Evolutionary conservation across 1,140 invertebrate genomes (phyloP), one percentile per base, ranked within the genome.

Genomic region (Drosophila sp.): DNA sequence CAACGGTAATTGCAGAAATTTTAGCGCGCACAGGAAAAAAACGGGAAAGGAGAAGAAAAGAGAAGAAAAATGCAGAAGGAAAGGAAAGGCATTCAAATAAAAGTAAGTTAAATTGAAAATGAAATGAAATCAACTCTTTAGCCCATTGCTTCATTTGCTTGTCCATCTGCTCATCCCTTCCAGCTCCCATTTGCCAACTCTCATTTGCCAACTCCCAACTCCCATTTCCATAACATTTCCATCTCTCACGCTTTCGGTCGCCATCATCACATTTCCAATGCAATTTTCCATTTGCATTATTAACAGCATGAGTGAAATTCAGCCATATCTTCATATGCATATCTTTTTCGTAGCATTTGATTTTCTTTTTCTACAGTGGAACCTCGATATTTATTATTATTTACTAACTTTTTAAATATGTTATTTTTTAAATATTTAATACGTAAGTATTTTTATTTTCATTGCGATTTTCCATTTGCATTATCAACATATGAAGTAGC

Each of bases 51-150:
- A 34, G 34, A 40, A 51, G 34, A 48, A 50, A 50, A 61, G 13
- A 34, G 36, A 29, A 11, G 18, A 21, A n/a, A n/a, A n/a, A n/a
- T n/a, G 21, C 21, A 21, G 4, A 38, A 50, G 53, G 2, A 46
- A 65, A 25, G 9, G 9, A 38, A 51, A 48, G 29, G 36, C 57
- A 66, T 80, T 76, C 62, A 75, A 84, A 84, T 87, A 76, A 81
- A 79, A 87, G 79, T 78, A 86, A 87, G 76, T 80, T 83, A 70
- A 82, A 84, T 84, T 80, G 74, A 80, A 83, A 87, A 89, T 77
- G 83, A 89, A 89, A 87, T 89, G 76, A 78, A 89, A 87, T 86
- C 75, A 79, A 81, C 69, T 84, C 72, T 86, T 80, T 67, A 65
- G 72, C 57, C 43, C 66, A 72, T 62, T 77, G 69, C 73, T 67